Evolutionary conservation across 2,888 invertebrate species (phyloP), one percentile per base, ranked within the genome.

Genomic region (Dasypolia templi): DNA sequence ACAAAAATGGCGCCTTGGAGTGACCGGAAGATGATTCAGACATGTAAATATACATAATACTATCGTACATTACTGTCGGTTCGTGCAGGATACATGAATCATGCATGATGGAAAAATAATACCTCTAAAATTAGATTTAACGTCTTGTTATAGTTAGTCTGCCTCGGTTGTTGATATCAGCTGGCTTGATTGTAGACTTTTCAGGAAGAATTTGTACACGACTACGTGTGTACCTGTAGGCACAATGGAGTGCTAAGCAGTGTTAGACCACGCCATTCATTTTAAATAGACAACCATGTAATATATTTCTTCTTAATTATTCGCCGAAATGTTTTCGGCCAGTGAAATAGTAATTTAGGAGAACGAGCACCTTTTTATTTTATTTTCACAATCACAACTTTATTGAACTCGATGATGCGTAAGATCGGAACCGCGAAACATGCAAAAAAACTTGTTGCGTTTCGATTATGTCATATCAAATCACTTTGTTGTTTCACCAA

Each of bases 71-170:
- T 87, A 87, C 87, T 84, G 89, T 89, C 83, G 88, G 91, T 91
- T 89, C 88, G 88, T 84, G 86, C 88, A 85, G 91, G 91, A 92
- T 88, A 89, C 81, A 87, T 93, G 92, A 93, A 88, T 94, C 92
- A 92, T 84, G 77, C 91, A 92, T 51, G 29, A 79, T 74, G 75
- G 75, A 84, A 86, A 86, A 86, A 81, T 86, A 73, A 79, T 77
- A 66, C 62, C 64, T 35, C 72, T 79, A 77, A 68, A 82, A 75
- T 79, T 82, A 75, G 73, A 73, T 51, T 72, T 53, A 19, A 61
- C 35, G 46, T 71, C 67, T 79, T 65, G 56, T 73, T 78, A 32
- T 79, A 62, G 56, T 73, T 78, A 32, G 9, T 19, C 29, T 53
- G 39, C 53, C 22, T 75, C 22, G 46, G 19, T 68, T 46, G 77